These are phyloP conservation scores for Stichodactyla mertensii DNA, from an alignment of 64 coral and sea anemone genomes.

Conservation along the genomic window DNA sequence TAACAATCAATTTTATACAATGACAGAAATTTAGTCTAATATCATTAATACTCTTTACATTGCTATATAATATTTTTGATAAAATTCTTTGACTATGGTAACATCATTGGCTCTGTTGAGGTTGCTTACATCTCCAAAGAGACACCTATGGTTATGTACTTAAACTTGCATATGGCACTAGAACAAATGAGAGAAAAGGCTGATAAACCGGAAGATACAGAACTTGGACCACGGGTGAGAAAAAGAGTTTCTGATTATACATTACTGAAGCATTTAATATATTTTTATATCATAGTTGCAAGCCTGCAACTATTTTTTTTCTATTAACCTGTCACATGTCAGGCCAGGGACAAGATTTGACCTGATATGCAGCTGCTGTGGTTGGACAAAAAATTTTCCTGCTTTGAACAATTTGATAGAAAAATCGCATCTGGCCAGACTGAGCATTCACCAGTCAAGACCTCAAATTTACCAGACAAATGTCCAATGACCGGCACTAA, in stretches of 20 bases:
- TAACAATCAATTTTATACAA: not conserved
- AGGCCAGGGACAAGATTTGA: too few relatives aligned
- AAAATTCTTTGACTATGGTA: slow-evolving; percentile 32
- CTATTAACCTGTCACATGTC: too few relatives aligned
- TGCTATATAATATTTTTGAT: not conserved
- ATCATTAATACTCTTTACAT: too few relatives aligned
- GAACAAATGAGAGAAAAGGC: slow-evolving; percentile 97
- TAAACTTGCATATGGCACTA: slow-evolving; percentile 94
- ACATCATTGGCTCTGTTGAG: slow-evolving; percentile 76
- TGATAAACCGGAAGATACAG: slow-evolving; percentile 58
- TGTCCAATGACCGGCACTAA: too few relatives aligned
- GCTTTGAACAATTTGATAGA: too few relatives aligned
- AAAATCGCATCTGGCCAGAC: too few relatives aligned
- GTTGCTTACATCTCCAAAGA: slow-evolving; percentile 90
- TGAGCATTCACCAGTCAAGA: too few relatives aligned
- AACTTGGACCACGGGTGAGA: slow-evolving; percentile 82
- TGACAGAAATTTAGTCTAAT: too few relatives aligned
- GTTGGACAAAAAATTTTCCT: too few relatives aligned
- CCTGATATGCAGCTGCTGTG: too few relatives aligned
- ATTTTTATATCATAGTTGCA: not conserved
- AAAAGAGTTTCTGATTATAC: not conserved
- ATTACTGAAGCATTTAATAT: too few relatives aligned
- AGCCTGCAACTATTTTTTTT: not conserved
- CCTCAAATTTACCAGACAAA: too few relatives aligned
- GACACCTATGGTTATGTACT: slow-evolving; percentile 98